A percentile compares a stretch with the other conserved stretches of the same genome.
Evolutionary conservation across 2,888 invertebrate genomes (phyloP).

Genomic region (Mesorhabditis belari): DNA sequence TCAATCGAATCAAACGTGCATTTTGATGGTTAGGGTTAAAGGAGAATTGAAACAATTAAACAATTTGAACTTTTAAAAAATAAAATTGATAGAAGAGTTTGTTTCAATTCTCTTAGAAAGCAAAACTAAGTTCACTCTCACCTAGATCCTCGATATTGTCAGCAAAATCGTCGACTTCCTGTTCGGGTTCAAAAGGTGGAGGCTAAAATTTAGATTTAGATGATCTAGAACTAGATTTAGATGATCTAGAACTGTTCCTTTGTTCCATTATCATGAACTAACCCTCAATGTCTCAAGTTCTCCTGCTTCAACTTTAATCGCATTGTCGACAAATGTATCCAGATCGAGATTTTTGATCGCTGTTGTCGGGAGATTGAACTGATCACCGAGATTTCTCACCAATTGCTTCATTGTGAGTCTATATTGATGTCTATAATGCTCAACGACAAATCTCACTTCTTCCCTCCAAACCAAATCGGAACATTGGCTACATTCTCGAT

Average conservation of each 20-base stretch:
- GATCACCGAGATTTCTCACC: conserved; percentile 48
- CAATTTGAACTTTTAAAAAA: too few species aligned
- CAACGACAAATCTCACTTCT: conserved; percentile 27
- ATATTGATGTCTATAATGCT: not conserved
- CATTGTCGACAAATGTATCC: conserved; percentile 50
- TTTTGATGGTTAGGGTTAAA: too few species aligned
- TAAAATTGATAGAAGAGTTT: too few species aligned
- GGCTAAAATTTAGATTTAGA: conserved; percentile 24
- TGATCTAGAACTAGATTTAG: not conserved
- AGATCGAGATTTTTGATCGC: conserved; percentile 39
- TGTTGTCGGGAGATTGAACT: conserved; percentile 46
- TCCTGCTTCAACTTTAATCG: conserved; percentile 49
- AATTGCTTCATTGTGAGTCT: conserved; percentile 48
- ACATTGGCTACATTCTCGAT: conserved; percentile 50
- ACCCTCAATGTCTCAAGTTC: conserved; percentile 44
- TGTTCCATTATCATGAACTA: not conserved
- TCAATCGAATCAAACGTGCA: too few species aligned
- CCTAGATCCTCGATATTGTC: conserved; percentile 1
- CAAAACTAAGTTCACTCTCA: too few species aligned
- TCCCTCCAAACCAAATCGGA: conserved; percentile 50
- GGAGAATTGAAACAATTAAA: too few species aligned
- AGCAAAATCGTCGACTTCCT: conserved; percentile 5
- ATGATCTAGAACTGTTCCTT: not conserved
- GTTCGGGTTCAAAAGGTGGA: conserved; percentile 41
- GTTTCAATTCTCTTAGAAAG: too few species aligned